Base-by-base conservation (phyloP, 1,140 invertebrate genomes). In the Bicyclus anynana region DNA sequence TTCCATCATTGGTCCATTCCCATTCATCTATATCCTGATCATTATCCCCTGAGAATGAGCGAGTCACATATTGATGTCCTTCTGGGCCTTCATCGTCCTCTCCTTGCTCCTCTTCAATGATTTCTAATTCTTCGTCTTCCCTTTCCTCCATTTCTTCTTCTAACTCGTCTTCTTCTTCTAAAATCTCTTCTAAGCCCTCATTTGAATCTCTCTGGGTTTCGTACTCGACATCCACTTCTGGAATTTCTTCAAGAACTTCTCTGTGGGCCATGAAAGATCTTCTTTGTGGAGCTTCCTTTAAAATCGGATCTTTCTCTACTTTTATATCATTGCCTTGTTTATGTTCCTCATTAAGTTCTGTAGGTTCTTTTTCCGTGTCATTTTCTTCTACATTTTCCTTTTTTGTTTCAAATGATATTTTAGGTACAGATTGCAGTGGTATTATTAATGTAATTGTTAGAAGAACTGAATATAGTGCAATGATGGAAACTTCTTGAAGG, bases 391-490 rank as follows among this genome's bases (percentile, higher is more conserved):
- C 65, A 13, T 53, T 59, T 6, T 66, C 62, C 27, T 10, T 62
- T 48, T 68, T 50, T 20, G 29, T 54, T 16, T 69, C 65, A 47
- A 65, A 67, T 0, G 91, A 69, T 47, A 91, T 58, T 72, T 92
- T 93, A 65, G 92, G 93, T 5, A 94, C 77, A 52, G 92, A 93
- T 76, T 94, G 93, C 71, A 93, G 92, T 23, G 93, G 93, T 12
- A 90, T 91, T 52, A 94, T 92, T 50, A 94, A 91, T 5, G 94
- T 80, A 38, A 94, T 64, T 2, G 93, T 94, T 6, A 94, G 70
- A 35, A 92, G 65, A 46, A 91, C 77, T 0, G 93, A 93, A 26
- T 89, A 88, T 17, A 91, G 9, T 44, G 93, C 51, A 60, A 89
- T 80, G 7, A 54, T 47, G 18, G 67, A 66, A 56, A 89, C 70